Conservation (phyloP, 2,888 invertebrate species). For the Thalpophila matura region DNA sequence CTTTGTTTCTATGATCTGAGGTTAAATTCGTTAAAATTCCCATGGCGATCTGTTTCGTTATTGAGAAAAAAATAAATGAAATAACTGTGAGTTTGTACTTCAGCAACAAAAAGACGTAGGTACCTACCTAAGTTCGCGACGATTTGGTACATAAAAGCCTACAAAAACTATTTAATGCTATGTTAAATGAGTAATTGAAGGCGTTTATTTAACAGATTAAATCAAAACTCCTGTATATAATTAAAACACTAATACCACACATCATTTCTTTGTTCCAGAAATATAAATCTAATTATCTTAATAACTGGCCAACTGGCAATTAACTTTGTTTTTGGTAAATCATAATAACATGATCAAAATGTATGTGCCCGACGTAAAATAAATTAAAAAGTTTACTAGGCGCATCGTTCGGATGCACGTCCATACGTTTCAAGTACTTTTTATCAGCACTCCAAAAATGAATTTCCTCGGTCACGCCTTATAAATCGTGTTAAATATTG, state of each 20-base stretch:
- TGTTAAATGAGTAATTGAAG: slow-evolving; percentile 39
- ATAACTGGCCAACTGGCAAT: slow-evolving; percentile 46
- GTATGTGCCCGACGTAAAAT: slow-evolving; percentile 22
- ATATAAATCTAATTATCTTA: slow-evolving; percentile 45
- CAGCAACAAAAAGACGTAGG: background rate
- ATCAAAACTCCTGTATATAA: slow-evolving; percentile 38
- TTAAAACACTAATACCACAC: slow-evolving; percentile 33
- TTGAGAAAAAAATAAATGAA: too few relatives aligned
- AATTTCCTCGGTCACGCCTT: slow-evolving; percentile 77
- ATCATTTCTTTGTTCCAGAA: slow-evolving; percentile 38
- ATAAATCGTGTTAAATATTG: slow-evolving; percentile 80
- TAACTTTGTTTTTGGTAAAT: slow-evolving; percentile 47
- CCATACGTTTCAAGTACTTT: slow-evolving; percentile 60
- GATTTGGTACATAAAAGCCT: slow-evolving; percentile 21
- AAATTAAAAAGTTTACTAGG: slow-evolving; percentile 46
- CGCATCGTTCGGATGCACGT: slow-evolving; percentile 57
- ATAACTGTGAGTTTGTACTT: too few relatives aligned
- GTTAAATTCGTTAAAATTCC: too few relatives aligned
- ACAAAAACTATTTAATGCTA: slow-evolving; percentile 44
- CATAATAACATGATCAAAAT: slow-evolving; percentile 38
- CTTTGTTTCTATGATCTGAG: too few relatives aligned
- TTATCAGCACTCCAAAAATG: slow-evolving; percentile 54
- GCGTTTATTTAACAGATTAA: slow-evolving; percentile 32
- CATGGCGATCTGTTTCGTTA: too few relatives aligned
- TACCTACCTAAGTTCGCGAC: slow-evolving; percentile 5